Percentiles rank a stretch among this genome's conserved stretches.
phyloP scores from a whole-genome alignment of 64 coral and sea anemone genomes.

The Pocillopora verrucosa region DNA sequence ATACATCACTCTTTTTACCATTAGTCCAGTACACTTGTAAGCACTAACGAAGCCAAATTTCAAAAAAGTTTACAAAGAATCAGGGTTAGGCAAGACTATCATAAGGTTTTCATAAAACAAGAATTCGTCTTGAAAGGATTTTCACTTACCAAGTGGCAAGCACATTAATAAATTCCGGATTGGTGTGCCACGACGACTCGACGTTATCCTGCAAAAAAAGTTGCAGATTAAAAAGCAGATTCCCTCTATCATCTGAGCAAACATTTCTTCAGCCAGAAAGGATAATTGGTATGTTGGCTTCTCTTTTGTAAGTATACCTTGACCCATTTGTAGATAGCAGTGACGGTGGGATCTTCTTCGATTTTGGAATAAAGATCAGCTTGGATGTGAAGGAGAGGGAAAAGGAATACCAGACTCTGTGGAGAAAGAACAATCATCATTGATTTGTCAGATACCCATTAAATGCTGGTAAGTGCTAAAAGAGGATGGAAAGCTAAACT shows the following conservation, averaged over 20 bases:
- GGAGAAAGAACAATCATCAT: neutral
- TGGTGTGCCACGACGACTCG: slow-evolving; percentile 71
- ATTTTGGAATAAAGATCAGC: slow-evolving; percentile 84
- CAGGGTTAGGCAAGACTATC: too few species aligned
- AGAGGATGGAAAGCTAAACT: too few species aligned
- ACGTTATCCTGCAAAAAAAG: slow-evolving; percentile 72
- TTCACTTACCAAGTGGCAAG: slow-evolving; percentile 87
- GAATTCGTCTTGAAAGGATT: neutral
- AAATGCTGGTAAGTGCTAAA: too few species aligned
- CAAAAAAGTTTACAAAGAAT: too few species aligned
- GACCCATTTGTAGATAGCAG: slow-evolving; percentile 96
- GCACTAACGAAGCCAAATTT: too few species aligned
- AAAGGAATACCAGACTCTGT: slow-evolving; percentile 86
- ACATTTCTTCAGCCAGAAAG: too few species aligned
- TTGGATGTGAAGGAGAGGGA: slow-evolving; percentile 86
- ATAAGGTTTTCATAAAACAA: neutral
- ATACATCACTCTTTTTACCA: neutral
- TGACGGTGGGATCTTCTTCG: slow-evolving; percentile 81
- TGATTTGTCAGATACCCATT: neutral
- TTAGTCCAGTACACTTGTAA: too few species aligned
- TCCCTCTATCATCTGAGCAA: too few species aligned
- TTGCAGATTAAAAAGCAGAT: too few species aligned
- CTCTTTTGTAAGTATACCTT: slow-evolving; percentile 41
- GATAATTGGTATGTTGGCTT: too few species aligned
- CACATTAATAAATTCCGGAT: slow-evolving; percentile 82